A percentile compares a stretch with the other conserved stretches of the same genome.
Evolutionary conservation across 2,888 invertebrate genomes (phyloP).

Genomic region (Tyria jacobaeae): DNA sequence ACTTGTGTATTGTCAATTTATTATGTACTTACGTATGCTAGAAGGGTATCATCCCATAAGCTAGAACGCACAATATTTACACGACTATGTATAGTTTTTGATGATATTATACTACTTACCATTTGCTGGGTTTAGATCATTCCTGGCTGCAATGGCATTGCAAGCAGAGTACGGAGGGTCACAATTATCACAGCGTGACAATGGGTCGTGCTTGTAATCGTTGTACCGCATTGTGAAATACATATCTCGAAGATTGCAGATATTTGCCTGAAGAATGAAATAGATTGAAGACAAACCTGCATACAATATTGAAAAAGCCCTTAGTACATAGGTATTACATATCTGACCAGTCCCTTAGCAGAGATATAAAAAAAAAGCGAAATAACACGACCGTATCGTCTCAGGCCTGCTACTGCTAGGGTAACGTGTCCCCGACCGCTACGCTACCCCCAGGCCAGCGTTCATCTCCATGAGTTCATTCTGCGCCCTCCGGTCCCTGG

Average conservation of each 20-base stretch:
- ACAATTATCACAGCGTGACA: slow-evolving; percentile 88
- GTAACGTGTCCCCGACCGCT: too few relatives aligned
- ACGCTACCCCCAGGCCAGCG: too few relatives aligned
- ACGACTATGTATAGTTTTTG: background rate
- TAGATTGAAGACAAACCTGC: too few relatives aligned
- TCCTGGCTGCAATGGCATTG: slow-evolving; percentile 90
- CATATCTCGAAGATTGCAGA: slow-evolving; percentile 87
- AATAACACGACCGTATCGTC: too few relatives aligned
- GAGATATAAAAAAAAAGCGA: too few relatives aligned
- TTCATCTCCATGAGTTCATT: too few relatives aligned
- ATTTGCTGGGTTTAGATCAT: slow-evolving; percentile 90
- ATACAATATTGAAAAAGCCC: too few relatives aligned
- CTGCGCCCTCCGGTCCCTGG: too few relatives aligned
- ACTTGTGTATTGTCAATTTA: background rate
- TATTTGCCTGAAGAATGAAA: slow-evolving; percentile 70
- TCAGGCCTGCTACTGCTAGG: too few relatives aligned
- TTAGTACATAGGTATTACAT: too few relatives aligned
- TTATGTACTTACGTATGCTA: background rate
- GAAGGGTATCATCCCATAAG: background rate
- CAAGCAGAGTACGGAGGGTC: slow-evolving; percentile 90
- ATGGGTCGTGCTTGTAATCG: slow-evolving; percentile 89
- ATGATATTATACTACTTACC: slow-evolving; percentile 68
- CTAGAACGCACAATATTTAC: background rate
- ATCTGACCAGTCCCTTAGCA: too few relatives aligned
- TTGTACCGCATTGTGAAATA: slow-evolving; percentile 89